These are phyloP conservation scores for Podarcis cretensis DNA, from an alignment of 2,113 vertebrate species.

Conservation along the genomic window DNA sequence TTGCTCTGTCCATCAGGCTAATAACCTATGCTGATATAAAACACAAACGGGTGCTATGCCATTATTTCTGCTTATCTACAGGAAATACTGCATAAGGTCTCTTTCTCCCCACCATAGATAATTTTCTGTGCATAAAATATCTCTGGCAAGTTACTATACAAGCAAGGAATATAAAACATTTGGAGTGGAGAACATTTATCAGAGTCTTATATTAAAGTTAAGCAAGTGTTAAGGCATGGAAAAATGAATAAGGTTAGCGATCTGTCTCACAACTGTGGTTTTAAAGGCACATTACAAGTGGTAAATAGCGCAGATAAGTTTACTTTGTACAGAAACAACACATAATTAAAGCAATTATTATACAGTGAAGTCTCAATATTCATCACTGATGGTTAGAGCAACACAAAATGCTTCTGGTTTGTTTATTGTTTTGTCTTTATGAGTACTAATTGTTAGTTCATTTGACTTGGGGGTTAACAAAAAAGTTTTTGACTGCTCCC, in stretches of 20 bases:
- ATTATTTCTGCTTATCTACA: not conserved
- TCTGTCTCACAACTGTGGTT: not conserved
- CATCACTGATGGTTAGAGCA: not conserved
- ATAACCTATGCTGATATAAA: not conserved
- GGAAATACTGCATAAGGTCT: not conserved
- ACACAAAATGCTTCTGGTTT: not conserved
- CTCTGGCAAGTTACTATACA: not conserved
- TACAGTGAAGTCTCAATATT: not conserved
- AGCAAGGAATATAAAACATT: slow-evolving; percentile 1
- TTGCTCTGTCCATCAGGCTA: not conserved
- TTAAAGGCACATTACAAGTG: slow-evolving; percentile 6
- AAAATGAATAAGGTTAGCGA: not conserved
- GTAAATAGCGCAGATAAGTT: not conserved
- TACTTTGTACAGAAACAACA: not conserved
- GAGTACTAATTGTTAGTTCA: not conserved
- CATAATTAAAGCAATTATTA: not conserved
- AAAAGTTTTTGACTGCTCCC: too few relatives aligned
- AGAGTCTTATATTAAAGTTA: not conserved
- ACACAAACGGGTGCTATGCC: not conserved
- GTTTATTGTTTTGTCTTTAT: not conserved
- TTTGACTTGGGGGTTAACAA: not conserved
- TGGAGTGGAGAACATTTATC: not conserved
- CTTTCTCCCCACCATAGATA: not conserved
- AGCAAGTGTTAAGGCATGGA: not conserved
- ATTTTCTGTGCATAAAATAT: not conserved